Evolutionary conservation across 2,888 invertebrate genomes (phyloP).

Genomic region (Tethea ocularis): DNA sequence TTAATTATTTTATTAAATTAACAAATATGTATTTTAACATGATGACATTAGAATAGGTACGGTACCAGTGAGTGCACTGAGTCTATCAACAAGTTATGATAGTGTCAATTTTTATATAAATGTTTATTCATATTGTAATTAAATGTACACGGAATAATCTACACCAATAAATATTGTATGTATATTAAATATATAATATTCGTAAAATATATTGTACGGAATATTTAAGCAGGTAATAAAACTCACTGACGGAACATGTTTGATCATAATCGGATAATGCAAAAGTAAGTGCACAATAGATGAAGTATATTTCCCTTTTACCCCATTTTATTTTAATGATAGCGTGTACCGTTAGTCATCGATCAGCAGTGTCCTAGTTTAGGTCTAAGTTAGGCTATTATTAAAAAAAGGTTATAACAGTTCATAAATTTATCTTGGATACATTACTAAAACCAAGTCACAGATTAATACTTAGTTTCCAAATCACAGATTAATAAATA

Average conservation of each 20-base stretch:
- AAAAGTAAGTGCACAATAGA: not conserved
- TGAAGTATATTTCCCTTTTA: not conserved
- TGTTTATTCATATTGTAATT: constrained; percentile 29
- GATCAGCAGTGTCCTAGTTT: too few relatives aligned
- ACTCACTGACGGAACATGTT: not conserved
- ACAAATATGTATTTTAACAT: too few relatives aligned
- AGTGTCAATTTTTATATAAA: constrained; percentile 40
- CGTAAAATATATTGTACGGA: not conserved
- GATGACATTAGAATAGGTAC: constrained; percentile 19
- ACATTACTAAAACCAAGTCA: too few relatives aligned
- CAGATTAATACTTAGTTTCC: too few relatives aligned
- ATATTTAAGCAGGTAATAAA: not conserved
- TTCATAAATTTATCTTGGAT: too few relatives aligned
- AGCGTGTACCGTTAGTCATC: not conserved
- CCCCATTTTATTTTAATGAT: not conserved
- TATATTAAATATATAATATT: not conserved
- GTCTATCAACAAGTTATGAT: constrained; percentile 31
- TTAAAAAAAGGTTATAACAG: too few relatives aligned
- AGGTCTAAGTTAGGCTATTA: too few relatives aligned
- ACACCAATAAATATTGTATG: constrained; percentile 4
- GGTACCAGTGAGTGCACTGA: too few relatives aligned
- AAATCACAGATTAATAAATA: too few relatives aligned
- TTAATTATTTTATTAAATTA: too few relatives aligned
- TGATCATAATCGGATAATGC: not conserved
- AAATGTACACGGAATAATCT: constrained; percentile 24